Evolutionary conservation across 2,797 vertebrate species (phyloP), one percentile per base, ranked within the genome.

Genomic region (Liparis tanakae): DNA sequence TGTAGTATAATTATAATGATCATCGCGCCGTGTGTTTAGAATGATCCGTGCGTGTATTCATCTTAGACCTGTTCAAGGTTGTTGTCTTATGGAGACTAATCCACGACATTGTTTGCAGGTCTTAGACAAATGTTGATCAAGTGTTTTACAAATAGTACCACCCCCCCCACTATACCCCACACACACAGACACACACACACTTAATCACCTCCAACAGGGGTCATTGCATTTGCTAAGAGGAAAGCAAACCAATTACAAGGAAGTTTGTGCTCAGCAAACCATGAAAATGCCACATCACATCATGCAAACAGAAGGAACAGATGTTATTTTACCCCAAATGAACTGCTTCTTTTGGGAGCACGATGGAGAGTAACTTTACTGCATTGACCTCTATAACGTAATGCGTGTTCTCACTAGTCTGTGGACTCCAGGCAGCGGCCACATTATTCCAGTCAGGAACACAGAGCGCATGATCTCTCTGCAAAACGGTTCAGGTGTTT

Each of bases 161-260:
- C 78, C 60, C 73, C 74, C 69, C 54, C 39, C 15, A 3, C 14
- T 14, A 1, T 9, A 14, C 17, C 43, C 6, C 43, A 5, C 43
- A 4, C 13, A 6, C 41, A 7, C 65, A 41, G 30, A 50, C 48
- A 51, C 48, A 20, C 10, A 51, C 63, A 37, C 33, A 34, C 33
- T 64, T 70, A 82, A 76, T 89, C 75, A 81, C 79, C 72, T 80
- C 74, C 80, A 82, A 76, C 78, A 83, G 78, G 82, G 85, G 83
- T 89, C 81, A 82, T 41, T 78, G 78, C 78, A 60, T 84, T 86
- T 67, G 81, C 78, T 74, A 37, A 74, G 72, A 87, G 79, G 67
- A 83, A 89, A 84, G 70, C 76, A 82, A 86, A 85, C 78, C 84
- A 89, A 88, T 91, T 89, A 89, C 78, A 85, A 82, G 74, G 74